Base-by-base conservation (phyloP, 2,113 vertebrate species). In the Piliocolobus tephrosceles region DNA sequence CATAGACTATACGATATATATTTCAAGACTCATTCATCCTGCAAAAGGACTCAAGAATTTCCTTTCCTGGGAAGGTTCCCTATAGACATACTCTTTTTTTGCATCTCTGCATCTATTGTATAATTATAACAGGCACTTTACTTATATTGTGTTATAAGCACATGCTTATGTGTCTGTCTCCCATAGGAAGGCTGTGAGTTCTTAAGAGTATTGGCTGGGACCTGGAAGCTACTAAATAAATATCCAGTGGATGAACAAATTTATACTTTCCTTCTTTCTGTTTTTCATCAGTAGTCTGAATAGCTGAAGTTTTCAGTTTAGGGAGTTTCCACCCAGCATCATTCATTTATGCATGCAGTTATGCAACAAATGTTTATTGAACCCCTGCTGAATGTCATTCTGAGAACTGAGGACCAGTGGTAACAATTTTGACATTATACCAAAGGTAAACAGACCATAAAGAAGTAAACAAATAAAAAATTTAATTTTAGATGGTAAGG, bases 191-290 rank as follows among this genome's bases (percentile, higher is more conserved):
- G 30, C 88, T 92, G 1, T 82, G 66, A 96, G 57, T 94, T 97
- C 87, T 95, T 76, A 96, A 66, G n/a, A 92, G 88, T 95, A 79
- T 82, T 96, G 90, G 8, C 83, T 92, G 38, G 17, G 64, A 95
- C 83, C 47, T 95, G 50, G 66, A 94, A 85, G 80, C 76, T 88
- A 93, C 57, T 94, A 97, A 94, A 73, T 97, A 95, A 95, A 92
- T 90, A 96, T 68, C n/a, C 64, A 95, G 12, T 93, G 32, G 35
- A 61, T 94, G 55, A 88, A 76, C 68, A 85, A 47, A 94, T 94
- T 79, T 94, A 25, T 93, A 85, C 89, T 95, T 96, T 87, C n/a
- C 40, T 94, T 96, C 76, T 94, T 79, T 90, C 55, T 97, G 64
- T 88, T 82, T 89, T 61, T 96, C 52, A 66, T 95, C 89, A 92